A percentile compares a stretch with the other conserved stretches of the same genome.
Conservation (phyloP, 2,888 invertebrate genomes). For the Trisateles emortualis region DNA sequence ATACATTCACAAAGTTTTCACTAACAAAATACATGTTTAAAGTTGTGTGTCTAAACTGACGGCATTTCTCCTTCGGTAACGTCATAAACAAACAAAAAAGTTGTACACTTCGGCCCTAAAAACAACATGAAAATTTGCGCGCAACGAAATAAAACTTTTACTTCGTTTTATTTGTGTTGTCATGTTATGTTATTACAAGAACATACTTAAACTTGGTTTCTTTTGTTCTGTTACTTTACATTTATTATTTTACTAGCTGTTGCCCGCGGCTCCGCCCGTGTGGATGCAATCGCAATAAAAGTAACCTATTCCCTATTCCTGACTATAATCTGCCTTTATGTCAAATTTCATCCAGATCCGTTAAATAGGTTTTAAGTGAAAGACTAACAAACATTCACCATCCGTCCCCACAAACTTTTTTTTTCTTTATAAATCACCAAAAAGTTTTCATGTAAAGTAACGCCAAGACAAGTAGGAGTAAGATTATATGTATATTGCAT, state of each 20-base stretch:
- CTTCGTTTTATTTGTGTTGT: slow-evolving; percentile 40
- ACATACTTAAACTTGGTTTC: background rate
- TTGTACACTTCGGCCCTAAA: slow-evolving; percentile 53
- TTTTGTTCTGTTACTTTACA: background rate
- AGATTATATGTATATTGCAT: too few species aligned
- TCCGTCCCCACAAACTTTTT: too few species aligned
- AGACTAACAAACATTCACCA: too few species aligned
- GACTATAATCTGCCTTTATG: too few species aligned
- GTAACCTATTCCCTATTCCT: too few species aligned
- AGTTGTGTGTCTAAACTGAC: slow-evolving; percentile 50
- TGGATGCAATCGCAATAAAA: too few species aligned
- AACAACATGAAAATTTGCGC: slow-evolving; percentile 55
- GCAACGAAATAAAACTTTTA: slow-evolving; percentile 49
- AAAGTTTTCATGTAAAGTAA: too few species aligned
- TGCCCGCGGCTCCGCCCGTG: too few species aligned
- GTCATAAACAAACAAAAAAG: slow-evolving; percentile 60
- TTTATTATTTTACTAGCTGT: background rate
- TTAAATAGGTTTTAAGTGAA: too few species aligned
- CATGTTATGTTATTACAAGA: slow-evolving; percentile 32
- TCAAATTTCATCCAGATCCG: too few species aligned
- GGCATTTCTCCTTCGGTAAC: slow-evolving; percentile 44
- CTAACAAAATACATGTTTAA: slow-evolving; percentile 41
- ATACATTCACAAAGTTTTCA: slow-evolving; percentile 29
- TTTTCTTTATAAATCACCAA: too few species aligned
- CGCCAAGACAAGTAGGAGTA: too few species aligned